Percentiles rank a stretch among this genome's conserved stretches.
Evolutionary conservation across 2,888 invertebrate genomes (phyloP).

Genomic region (Odontocerum albicorne): DNA sequence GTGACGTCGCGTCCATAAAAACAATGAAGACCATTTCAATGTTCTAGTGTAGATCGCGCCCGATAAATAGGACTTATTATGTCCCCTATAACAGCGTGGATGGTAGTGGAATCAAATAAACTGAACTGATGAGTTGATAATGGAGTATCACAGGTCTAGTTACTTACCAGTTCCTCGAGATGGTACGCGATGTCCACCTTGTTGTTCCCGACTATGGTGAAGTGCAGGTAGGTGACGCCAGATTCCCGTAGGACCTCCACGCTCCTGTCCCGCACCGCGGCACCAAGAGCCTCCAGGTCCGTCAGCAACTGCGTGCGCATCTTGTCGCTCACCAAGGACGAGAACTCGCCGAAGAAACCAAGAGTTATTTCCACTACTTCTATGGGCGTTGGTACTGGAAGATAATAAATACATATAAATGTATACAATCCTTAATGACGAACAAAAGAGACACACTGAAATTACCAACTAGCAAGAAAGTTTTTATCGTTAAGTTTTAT

Average conservation of each 20-base stretch:
- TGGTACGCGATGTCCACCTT: constrained; percentile 80
- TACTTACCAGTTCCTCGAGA: constrained; percentile 71
- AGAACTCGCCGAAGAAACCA: constrained; percentile 67
- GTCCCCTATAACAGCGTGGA: too few species aligned
- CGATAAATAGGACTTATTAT: too few species aligned
- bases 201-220: constrained; percentile 68
- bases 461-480: too few species aligned
- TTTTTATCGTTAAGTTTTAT: too few species aligned
- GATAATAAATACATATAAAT: constrained; percentile 10
- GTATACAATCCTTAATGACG: too few species aligned
- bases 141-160: too few species aligned
- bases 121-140: too few species aligned
- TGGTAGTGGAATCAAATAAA: too few species aligned
- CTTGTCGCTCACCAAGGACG: constrained; percentile 51
- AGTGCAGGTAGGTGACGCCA: constrained; percentile 57
- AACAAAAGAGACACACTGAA: too few species aligned
- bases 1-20: too few species aligned
- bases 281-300: constrained; percentile 51
- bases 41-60: too few species aligned
- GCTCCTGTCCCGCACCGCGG: constrained; percentile 41
- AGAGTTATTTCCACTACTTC: constrained; percentile 76
- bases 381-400: constrained; percentile 68
- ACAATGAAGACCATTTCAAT: too few species aligned
- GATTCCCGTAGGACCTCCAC: constrained; percentile 56
- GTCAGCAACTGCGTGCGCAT: constrained; percentile 48